Base-by-base conservation (phyloP, 2,888 invertebrate genomes). In the Nemurella pictetii region DNA sequence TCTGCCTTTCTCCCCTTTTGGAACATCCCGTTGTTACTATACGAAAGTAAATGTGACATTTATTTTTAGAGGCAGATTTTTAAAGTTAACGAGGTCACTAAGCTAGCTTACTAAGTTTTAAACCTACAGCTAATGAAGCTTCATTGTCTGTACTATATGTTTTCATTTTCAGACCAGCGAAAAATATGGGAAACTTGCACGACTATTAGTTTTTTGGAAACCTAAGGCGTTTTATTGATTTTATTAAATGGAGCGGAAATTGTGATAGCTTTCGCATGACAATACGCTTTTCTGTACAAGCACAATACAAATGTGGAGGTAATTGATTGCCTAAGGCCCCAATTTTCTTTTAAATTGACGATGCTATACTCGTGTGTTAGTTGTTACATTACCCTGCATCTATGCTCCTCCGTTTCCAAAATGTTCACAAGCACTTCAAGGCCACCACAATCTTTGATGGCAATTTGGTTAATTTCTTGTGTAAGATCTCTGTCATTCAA, bases 401-500 rank as follows among this genome's bases (percentile, higher is more conserved):
- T 96, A 86, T 96, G 91, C 89, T 98, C 97, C 88, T 95, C 94
- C 0, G 98, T 97, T 90, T 98, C 98, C 83, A 99, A 90, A 27
- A 99, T 93, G 90, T 99, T 99, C 0, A 98, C 96, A 7, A 99
- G 92, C 0, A 82, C 82, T 26, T 82, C 80, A 0, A 80, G 91
- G 0, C 75, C 75, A 0, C 98, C 98, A 85, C 97, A 96, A 89
- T 97, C 97, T 85, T 93, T 91, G 86, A 98, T 96, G 0, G 97
- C 97, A 89, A 95, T 91, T 90, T 97, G 97, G 89, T 96, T 96
- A 0, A 95, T 94, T 90, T 96, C 96, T 83, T 94, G 92, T 0
- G 94, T 94, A 84, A 98, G 91, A 89, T 98, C 96, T 88, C 97
- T 96, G 90, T 98, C 98, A 90, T 96, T 95, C 81, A 99, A 91